A percentile compares a stretch with the other conserved stretches of the same genome.
Evolutionary conservation across 2,797 vertebrate species (phyloP).

Genomic region (Phrynocephalus guinanensis): DNA sequence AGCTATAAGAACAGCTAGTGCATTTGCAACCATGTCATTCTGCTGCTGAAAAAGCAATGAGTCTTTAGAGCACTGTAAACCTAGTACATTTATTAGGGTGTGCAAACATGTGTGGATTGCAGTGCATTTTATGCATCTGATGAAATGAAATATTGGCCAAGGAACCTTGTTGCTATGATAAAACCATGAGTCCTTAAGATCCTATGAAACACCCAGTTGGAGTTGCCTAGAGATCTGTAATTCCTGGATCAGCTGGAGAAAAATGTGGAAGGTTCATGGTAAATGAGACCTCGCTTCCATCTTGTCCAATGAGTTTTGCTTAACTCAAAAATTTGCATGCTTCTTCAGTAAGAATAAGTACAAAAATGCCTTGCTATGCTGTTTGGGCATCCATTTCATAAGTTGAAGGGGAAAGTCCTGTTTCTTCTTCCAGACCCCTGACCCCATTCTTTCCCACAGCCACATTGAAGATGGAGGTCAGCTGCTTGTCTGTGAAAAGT

Average conservation of each 20-base stretch:
- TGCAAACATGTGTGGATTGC: not conserved
- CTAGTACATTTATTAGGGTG: not conserved
- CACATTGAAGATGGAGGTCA: constrained; percentile 26
- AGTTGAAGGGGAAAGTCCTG: too few species aligned
- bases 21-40: not conserved
- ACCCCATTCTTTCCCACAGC: not conserved
- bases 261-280: not conserved
- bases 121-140: not conserved
- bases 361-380: too few species aligned
- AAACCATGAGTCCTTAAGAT: not conserved
- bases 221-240: not conserved
- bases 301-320: not conserved
- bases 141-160: not conserved
- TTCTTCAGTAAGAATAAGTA: not conserved
- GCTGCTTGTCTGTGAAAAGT: not conserved
- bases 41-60: not conserved
- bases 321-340: not conserved
- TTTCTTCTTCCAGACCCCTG: not conserved
- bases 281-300: not conserved
- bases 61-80: not conserved
- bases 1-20: not conserved
- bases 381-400: not conserved
- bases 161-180: not conserved
- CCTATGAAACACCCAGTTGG: not conserved
- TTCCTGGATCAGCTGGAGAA: not conserved